phyloP scores from a whole-genome alignment of 1,140 invertebrate species.

The Drosophila ficusphila region DNA sequence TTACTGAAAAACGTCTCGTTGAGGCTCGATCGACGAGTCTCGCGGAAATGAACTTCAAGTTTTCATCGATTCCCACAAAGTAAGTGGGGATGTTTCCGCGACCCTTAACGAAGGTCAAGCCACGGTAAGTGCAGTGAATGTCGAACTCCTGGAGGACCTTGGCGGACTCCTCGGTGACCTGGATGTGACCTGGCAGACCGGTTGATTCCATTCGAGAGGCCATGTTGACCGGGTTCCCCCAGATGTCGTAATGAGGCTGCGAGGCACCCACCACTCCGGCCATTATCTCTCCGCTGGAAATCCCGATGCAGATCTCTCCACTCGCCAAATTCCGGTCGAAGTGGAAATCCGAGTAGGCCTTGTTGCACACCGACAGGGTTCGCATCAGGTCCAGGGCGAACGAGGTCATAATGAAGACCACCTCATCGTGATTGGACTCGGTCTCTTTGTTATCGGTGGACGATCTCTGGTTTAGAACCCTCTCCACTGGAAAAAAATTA shows the following conservation, averaged over 20 bases:
- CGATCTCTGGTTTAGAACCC: background rate
- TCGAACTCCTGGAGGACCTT: constrained; percentile 85
- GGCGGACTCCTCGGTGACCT: constrained; percentile 91
- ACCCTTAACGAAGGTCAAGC: constrained; percentile 32
- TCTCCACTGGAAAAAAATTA: constrained; percentile 6
- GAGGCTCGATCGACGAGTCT: background rate
- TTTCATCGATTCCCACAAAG: constrained; percentile 25
- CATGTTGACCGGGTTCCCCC: constrained; percentile 97
- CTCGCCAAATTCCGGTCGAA: constrained; percentile 85
- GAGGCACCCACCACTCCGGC: constrained; percentile 89
- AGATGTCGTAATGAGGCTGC: constrained; percentile 94
- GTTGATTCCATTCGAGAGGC: constrained; percentile 96
- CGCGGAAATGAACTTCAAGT: background rate
- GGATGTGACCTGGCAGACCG: constrained; percentile 91
- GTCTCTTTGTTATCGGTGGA: background rate
- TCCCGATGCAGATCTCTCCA: constrained; percentile 89
- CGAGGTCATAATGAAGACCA: constrained; percentile 48
- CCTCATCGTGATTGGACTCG: constrained; percentile 21
- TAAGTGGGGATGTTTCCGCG: constrained; percentile 29
- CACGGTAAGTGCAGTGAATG: constrained; percentile 25
- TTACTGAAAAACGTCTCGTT: background rate
- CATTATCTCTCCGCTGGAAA: constrained; percentile 90
- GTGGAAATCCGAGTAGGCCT: constrained; percentile 2
- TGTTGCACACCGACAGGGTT: constrained; percentile 38
- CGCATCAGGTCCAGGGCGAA: constrained; percentile 66